Evolutionary conservation across 2,797 vertebrate species (phyloP).

Genomic region (Malacoctenus gilli): DNA sequence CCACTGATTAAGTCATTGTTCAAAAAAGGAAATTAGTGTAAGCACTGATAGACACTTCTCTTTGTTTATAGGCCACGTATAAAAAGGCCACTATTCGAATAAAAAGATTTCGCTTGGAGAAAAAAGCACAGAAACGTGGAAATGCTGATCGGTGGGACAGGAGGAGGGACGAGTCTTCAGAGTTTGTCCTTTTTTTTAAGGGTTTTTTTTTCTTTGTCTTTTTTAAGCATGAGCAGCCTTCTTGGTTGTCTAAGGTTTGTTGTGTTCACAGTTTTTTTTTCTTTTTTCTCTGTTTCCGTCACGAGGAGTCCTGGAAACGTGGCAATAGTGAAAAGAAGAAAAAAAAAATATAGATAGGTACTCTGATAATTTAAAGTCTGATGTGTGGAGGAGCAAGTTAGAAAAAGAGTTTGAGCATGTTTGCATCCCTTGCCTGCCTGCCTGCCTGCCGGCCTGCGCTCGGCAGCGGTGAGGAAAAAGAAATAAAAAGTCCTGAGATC

Average conservation of each 20-base stretch:
- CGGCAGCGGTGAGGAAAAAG: conserved; percentile 78
- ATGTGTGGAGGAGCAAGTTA: conserved; percentile 69
- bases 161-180: conserved; percentile 40
- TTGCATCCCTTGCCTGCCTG: conserved; percentile 76
- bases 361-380: conserved; percentile 56
- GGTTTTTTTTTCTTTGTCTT: too few relatives aligned
- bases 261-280: conserved; percentile 82
- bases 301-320: conserved; percentile 78
- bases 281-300: conserved; percentile 57
- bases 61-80: conserved; percentile 81
- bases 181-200: too few relatives aligned
- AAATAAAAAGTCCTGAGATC: conserved; percentile 91
- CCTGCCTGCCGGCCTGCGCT: conserved; percentile 74
- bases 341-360: conserved; percentile 64
- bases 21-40: conserved; percentile 71
- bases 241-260: conserved; percentile 81
- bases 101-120: conserved; percentile 73
- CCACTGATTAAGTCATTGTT: conserved; percentile 74
- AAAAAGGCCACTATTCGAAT: conserved; percentile 81
- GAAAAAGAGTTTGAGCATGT: conserved; percentile 54
- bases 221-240: conserved; percentile 80
- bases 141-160: conserved; percentile 54
- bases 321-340: conserved; percentile 70
- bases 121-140: conserved; percentile 61
- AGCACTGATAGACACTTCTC: conserved; percentile 71